Conservation (phyloP, 2,113 vertebrate genomes). For the Tympanuchus pallidicinctus region DNA sequence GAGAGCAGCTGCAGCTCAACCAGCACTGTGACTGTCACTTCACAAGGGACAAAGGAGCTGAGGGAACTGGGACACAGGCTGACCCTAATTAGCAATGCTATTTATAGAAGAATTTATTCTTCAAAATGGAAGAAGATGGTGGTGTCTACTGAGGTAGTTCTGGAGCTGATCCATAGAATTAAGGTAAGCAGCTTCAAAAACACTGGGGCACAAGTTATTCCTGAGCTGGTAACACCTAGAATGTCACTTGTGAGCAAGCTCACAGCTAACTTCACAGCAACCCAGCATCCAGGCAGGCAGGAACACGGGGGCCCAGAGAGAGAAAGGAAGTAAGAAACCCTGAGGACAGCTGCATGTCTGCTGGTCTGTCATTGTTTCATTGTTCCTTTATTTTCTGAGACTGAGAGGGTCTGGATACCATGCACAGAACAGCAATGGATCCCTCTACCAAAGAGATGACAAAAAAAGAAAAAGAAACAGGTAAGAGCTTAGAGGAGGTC, state of each 20-base stretch:
- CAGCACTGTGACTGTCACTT: neutral
- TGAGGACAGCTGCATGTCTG: too few relatives aligned
- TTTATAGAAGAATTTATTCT: slow-evolving; percentile 27
- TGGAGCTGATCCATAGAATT: slow-evolving; percentile 10
- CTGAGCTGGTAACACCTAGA: rapidly evolving
- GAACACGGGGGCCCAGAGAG: rapidly evolving
- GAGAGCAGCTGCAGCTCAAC: rapidly evolving
- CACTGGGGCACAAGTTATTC: neutral
- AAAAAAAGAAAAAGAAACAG: neutral
- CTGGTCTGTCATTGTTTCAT: neutral
- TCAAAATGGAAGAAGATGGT: neutral
- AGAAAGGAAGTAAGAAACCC: neutral
- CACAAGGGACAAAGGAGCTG: neutral
- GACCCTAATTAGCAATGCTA: neutral
- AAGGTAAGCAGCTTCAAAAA: neutral
- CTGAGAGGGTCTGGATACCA: neutral
- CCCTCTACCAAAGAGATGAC: neutral
- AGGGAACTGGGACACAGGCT: neutral
- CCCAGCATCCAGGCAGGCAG: neutral
- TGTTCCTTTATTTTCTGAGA: neutral
- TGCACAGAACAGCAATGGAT: neutral
- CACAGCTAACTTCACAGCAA: neutral
- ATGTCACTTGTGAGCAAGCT: neutral
- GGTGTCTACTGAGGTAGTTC: neutral
- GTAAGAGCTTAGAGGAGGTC: rapidly evolving